Base-by-base conservation (phyloP, 1,140 invertebrate genomes). In the Nixonia krombeini region DNA sequence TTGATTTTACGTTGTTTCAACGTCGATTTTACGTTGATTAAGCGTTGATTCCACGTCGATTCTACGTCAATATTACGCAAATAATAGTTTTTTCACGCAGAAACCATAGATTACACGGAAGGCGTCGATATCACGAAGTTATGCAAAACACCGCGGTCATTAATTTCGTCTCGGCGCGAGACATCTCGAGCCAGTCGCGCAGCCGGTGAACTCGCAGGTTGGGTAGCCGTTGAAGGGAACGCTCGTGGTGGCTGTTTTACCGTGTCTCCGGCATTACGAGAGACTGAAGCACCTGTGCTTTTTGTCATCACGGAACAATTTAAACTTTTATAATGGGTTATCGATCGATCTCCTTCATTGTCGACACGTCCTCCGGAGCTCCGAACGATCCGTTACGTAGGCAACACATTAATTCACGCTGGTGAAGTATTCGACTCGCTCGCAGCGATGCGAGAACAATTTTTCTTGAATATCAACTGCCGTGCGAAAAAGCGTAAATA, bases 311-410 rank as follows among this genome's bases (percentile, higher is more conserved):
- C 35, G 40, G 40, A 62, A 68, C 70, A 72, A 63, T 72, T 72
- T 72, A 72, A 69, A 72, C 52, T 72, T 72, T 69, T 72, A 61
- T 72, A 72, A 72, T 72, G 65, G 65, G 57, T 58, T 72, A 72
- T 72, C 70, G 70, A 72, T 72, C 61, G 65, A 72, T 65, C 51
- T 58, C 56, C 53, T 53, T 62, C 53, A 69, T 65, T 72, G 65
- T 69, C 63, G 65, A 64, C 52, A 58, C 47, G 46, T 31, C 18
- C 63, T 18, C 42, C 41, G 28, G 25, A 41, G 28, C 42, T 40
- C 35, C 45, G 31, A 58, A 26, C 40, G 25, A 64, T 64, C 31
- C 52, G 58, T 58, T 50, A 52, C 44, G 23, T 47, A 61, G 50
- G 56, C 49, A 59, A 63, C 41, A 44, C 53, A 71, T 66, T 62